phyloP scores from a whole-genome alignment of 2,797 vertebrate species.

The Crenichthys baileyi region DNA sequence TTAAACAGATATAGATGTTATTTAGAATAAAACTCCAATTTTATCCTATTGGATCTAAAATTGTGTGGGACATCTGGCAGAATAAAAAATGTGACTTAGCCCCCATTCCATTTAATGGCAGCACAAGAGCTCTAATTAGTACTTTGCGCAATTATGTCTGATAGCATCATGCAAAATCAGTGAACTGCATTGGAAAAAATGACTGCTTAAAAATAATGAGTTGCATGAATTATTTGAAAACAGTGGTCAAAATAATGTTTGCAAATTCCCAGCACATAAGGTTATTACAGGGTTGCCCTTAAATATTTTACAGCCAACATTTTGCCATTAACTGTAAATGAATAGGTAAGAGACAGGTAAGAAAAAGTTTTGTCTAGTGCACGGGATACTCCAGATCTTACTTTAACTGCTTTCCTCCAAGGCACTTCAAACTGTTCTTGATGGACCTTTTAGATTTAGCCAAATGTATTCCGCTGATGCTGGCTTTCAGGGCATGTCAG shows the following conservation, averaged over 20 bases:
- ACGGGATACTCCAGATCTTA: background rate
- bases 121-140: slow-evolving; percentile 6
- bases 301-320: background rate
- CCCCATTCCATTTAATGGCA: slow-evolving; percentile 6
- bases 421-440: background rate
- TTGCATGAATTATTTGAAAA: slow-evolving; percentile 3
- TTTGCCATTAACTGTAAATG: background rate
- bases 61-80: background rate
- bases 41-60: slow-evolving; percentile 1
- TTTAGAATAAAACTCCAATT: background rate
- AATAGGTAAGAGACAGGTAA: background rate
- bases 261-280: background rate
- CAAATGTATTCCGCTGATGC: too few species aligned
- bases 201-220: slow-evolving; percentile 5
- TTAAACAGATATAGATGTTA: background rate
- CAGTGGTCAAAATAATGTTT: background rate
- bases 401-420: background rate
- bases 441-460: background rate
- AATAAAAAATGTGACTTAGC: background rate
- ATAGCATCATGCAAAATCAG: slow-evolving; percentile 14
- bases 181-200: slow-evolving; percentile 2
- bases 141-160: background rate
- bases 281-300: background rate
- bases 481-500: too few species aligned
- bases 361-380: background rate